phyloP scores from a whole-genome alignment of 2,797 vertebrate genomes.

The Poecilia wingei region DNA sequence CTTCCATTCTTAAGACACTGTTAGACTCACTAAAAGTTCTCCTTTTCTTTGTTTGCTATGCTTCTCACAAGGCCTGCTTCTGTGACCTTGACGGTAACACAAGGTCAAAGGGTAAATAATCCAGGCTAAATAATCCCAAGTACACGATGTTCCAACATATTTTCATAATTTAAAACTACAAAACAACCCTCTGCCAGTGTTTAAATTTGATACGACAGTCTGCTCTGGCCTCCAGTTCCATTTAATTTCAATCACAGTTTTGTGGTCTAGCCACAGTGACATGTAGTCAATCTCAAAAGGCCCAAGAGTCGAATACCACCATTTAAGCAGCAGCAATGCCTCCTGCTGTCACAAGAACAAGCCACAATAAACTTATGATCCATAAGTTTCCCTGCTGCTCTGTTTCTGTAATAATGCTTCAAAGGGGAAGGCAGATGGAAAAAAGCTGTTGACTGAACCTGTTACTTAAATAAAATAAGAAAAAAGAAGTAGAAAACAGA shows the following conservation, averaged over 20 bases:
- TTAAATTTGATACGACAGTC: constrained; percentile 8
- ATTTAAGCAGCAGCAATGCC: constrained; percentile 42
- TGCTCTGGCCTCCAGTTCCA: constrained; percentile 11
- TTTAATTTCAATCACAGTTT: constrained; percentile 9
- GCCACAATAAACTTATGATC: constrained; percentile 3
- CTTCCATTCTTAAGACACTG: no score
- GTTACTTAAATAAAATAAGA: not conserved
- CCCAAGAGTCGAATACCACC: not conserved
- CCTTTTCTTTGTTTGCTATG: no score
- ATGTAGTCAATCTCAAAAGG: constrained; percentile 1
- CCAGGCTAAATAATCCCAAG: constrained; percentile 16
- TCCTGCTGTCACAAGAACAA: constrained; percentile 48
- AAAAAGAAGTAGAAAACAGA: not conserved
- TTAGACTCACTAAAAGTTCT: no score
- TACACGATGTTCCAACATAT: not conserved
- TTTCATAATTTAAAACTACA: constrained; percentile 20
- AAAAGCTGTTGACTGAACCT: not conserved
- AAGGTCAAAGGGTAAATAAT: not conserved
- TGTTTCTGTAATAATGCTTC: constrained; percentile 19
- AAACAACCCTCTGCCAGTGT: constrained; percentile 7
- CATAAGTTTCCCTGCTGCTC: not conserved
- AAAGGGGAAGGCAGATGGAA: not conserved
- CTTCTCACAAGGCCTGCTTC: not conserved
- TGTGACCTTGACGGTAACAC: not conserved
- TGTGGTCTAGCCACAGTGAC: not conserved